Percentiles rank a stretch among this genome's conserved stretches.
These are phyloP conservation scores for Ptychadena robeensis DNA, from an alignment of 2,797 vertebrate genomes.

Conservation along the genomic window DNA sequence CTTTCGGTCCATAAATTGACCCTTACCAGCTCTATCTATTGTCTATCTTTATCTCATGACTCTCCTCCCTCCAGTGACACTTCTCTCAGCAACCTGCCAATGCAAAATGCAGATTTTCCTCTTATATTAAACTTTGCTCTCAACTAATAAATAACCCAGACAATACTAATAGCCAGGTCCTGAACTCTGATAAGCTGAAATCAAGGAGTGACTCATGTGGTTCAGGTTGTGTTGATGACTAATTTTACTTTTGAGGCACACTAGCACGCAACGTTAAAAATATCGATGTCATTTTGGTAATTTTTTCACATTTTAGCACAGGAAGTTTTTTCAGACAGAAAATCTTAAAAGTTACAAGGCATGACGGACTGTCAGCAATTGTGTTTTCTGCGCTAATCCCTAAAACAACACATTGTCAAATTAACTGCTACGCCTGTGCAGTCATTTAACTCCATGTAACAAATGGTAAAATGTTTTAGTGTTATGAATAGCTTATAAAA, in stretches of 20 bases:
- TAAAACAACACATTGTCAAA: conserved; percentile 41
- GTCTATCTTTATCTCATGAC: no score
- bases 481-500: conserved; percentile 24
- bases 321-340: conserved; percentile 60
- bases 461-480: conserved; percentile 41
- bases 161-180: not conserved
- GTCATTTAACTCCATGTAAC: conserved; percentile 23
- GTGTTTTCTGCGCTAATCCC: conserved; percentile 43
- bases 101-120: no score
- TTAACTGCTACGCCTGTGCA: conserved; percentile 37
- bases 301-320: conserved; percentile 49
- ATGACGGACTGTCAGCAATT: conserved; percentile 51
- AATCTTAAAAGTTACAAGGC: conserved; percentile 43
- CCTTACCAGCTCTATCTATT: no score
- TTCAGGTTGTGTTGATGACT: conserved; percentile 13
- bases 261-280: conserved; percentile 56
- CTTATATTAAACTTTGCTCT: no score
- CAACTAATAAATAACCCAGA: no score
- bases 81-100: no score
- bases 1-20: no score
- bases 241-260: not conserved
- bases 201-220: conserved; percentile 41
- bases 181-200: not conserved
- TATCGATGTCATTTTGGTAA: conserved; percentile 20
- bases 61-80: no score